phyloP scores from a whole-genome alignment of 2,797 vertebrate genomes.

The Sandelia bainsii region DNA sequence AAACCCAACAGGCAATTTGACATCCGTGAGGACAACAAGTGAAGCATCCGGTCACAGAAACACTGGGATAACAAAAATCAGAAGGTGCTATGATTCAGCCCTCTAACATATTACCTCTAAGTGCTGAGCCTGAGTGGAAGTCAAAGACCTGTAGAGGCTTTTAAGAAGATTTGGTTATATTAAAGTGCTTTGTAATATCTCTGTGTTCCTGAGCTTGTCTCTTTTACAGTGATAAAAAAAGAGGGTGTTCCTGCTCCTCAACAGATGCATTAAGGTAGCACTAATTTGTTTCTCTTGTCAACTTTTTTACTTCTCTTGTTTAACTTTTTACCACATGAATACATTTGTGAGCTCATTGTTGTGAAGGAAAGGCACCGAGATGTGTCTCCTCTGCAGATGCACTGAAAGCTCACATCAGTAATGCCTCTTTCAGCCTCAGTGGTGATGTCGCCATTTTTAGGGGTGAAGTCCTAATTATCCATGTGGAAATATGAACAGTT shows the following conservation, averaged over 20 bases:
- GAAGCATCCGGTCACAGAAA: conserved; percentile 7
- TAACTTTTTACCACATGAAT: conserved; percentile 7
- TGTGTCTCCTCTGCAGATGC: conserved; percentile 2
- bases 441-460: conserved; percentile 23
- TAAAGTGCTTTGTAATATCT: conserved; percentile 58
- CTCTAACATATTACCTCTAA: conserved; percentile 8
- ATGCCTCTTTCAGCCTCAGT: conserved; percentile 29
- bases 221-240: conserved; percentile 37
- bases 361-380: not conserved
- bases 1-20: conserved; percentile 88
- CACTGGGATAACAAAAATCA: not conserved
- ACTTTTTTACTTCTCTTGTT: conserved; percentile 24
- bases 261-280: conserved; percentile 33
- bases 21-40: conserved; percentile 81
- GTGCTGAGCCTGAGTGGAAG: conserved; percentile 15
- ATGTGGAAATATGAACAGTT: conserved; percentile 27
- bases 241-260: conserved; percentile 15
- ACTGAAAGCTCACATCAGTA: conserved; percentile 23
- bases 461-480: conserved; percentile 36
- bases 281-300: conserved; percentile 35
- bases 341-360: conserved; percentile 4
- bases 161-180: conserved; percentile 37
- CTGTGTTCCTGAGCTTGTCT: conserved; percentile 40
- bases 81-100: conserved; percentile 8
- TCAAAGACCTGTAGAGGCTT: conserved; percentile 36